These are phyloP conservation scores for Hippocampus comes DNA, from an alignment of 2,113 vertebrate genomes.

Conservation along the genomic window DNA sequence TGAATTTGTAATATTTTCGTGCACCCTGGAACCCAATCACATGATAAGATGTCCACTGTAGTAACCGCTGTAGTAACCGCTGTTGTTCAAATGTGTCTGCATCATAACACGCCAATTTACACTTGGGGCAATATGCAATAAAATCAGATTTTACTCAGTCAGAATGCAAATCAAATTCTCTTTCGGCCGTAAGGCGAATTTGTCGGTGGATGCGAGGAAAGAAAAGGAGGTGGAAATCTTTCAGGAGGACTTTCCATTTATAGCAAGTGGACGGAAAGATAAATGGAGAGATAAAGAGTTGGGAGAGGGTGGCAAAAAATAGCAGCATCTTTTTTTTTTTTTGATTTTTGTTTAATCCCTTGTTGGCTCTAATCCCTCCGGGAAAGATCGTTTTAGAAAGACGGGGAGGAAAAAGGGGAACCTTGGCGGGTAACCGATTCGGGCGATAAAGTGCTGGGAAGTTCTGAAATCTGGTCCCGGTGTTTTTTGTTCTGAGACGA, in stretches of 20 bases:
- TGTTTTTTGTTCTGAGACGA: constrained; percentile 3
- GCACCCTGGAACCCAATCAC: too few relatives aligned
- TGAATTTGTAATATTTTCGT: constrained; percentile 34
- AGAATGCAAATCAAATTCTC: constrained; percentile 15
- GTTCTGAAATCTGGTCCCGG: constrained; percentile 40
- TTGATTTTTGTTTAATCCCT: constrained; percentile 51
- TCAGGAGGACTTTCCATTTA: constrained; percentile 27
- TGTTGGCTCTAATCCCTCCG: constrained; percentile 43
- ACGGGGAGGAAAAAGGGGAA: constrained; percentile 22
- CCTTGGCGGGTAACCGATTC: constrained; percentile 24
- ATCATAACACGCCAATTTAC: constrained; percentile 56
- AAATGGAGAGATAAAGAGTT: constrained; percentile 41
- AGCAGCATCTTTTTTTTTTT: constrained; percentile 56
- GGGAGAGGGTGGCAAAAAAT: constrained; percentile 20
- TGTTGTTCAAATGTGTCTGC: constrained; percentile 37
- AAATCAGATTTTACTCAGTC: constrained; percentile 21
- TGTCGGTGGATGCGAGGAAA: neutral
- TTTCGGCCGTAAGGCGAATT: constrained; percentile 24
- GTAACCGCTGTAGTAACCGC: too few relatives aligned
- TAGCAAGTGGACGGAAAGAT: constrained; percentile 36
- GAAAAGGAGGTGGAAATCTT: constrained; percentile 8
- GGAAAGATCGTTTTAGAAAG: constrained; percentile 46
- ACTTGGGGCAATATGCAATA: constrained; percentile 50
- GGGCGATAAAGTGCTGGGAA: constrained; percentile 68
- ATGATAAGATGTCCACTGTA: too few relatives aligned